Evolutionary conservation across 2,888 invertebrate species (phyloP), one percentile per base, ranked within the genome.

Genomic region (Eubasilissa splendida): DNA sequence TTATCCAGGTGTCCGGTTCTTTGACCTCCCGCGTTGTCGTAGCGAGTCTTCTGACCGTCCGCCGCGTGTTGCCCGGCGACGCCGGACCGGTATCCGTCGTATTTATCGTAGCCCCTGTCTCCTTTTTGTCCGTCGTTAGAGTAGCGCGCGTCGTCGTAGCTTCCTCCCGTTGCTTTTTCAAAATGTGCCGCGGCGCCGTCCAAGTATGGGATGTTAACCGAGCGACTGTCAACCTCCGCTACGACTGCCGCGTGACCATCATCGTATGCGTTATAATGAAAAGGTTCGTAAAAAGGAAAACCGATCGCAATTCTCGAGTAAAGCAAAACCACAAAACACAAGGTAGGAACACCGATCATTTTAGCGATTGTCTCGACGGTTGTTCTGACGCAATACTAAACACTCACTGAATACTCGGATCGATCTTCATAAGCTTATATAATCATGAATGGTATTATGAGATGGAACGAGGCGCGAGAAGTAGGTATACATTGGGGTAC

Each of bases 1-100:
- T 89, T 88, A 76, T 91, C 88, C 42, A 86, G 87, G 2, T 85
- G 84, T 1, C 87, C 88, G 68, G 87, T 86, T 79, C 88, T 89
- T 53, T 86, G 87, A 0, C 86, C 85, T 8, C 87, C 87, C 0
- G 84, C 85, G 9, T 86, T 85, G 78, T 87, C 88, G 73, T 88
- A 88, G 71, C 88, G 85, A 82, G 87, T 87, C 82, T 88, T 88
- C 52, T 89, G 84, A 84, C 89, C 87, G 81, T 86, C 86, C 76
- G 87, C 85, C 70, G 86, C 86, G 66, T 88, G 87, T 83, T 87
- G 87, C 4, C 85, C 85, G 84, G 87, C 86, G 0, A 86, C 82
- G 58, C 87, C 88, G 85, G 87, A 87, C 33, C 85, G 87, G 10
- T 85, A 79, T 10, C 71, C 80, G 73, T 84, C 77, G 76, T 63